Evolutionary conservation across 2,797 vertebrate genomes (phyloP).

Genomic region (Synaphobranchus kaupii): DNA sequence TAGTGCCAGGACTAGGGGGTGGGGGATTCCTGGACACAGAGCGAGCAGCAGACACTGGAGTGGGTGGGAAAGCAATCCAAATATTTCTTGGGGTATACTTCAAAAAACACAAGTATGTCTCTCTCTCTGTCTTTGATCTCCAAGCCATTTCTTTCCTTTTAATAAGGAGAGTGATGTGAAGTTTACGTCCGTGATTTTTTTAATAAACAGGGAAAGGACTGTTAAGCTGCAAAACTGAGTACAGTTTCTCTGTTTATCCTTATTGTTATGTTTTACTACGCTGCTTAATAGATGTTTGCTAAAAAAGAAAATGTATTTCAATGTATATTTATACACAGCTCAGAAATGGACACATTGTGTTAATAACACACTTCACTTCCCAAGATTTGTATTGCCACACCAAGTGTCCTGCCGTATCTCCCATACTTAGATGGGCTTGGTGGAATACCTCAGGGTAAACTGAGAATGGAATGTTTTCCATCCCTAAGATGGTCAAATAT

Average conservation of each 20-base stretch:
- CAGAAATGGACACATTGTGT: not conserved
- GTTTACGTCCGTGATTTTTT: conserved; percentile 18
- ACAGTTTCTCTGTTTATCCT: not conserved
- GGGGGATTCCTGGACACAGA: conserved; percentile 67
- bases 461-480: conserved; percentile 71
- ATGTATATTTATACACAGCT: not conserved
- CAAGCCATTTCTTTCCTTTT: conserved; percentile 51
- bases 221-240: not conserved
- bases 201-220: not conserved
- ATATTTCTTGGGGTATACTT: conserved; percentile 62
- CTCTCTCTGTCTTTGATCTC: conserved; percentile 49
- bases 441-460: conserved; percentile 53
- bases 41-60: conserved; percentile 59
- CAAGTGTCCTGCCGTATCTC: conserved; percentile 42
- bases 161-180: conserved; percentile 33
- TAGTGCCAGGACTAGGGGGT: conserved; percentile 46
- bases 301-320: conserved; percentile 15
- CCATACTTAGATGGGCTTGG: conserved; percentile 55
- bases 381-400: conserved; percentile 19
- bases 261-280: conserved; percentile 5
- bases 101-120: conserved; percentile 59
- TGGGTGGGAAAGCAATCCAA: conserved; percentile 65
- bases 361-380: conserved; percentile 26
- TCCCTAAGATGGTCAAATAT: conserved; percentile 67
- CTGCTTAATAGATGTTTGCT: not conserved